These are phyloP conservation scores for Leptopterna dolabrata DNA, from an alignment of 2,888 invertebrate species.

Conservation along the genomic window DNA sequence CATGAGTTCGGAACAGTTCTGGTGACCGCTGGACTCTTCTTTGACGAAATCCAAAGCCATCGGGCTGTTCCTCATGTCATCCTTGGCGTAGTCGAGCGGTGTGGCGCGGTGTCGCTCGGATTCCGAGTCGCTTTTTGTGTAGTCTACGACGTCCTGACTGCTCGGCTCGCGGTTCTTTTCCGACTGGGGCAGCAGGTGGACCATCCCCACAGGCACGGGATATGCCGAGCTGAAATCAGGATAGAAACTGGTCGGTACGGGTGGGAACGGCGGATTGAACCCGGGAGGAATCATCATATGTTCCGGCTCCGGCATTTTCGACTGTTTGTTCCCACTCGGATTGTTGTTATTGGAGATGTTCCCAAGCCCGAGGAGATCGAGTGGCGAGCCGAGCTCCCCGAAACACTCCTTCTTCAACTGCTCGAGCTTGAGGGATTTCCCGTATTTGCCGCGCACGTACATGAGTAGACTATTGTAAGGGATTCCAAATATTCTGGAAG, in stretches of 20 bases:
- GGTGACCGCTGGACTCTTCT: conserved; percentile 58
- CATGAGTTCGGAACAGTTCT: conserved; percentile 62
- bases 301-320: conserved; percentile 63
- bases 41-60: conserved; percentile 63
- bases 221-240: conserved; percentile 84
- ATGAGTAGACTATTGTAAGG: conserved; percentile 93
- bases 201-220: conserved; percentile 86
- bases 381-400: conserved; percentile 75
- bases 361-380: conserved; percentile 77
- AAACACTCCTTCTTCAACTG: conserved; percentile 90
- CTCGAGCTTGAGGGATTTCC: conserved; percentile 90
- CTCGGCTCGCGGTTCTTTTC: conserved; percentile 75
- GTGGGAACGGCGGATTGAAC: conserved; percentile 78
- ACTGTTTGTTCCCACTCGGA: conserved; percentile 56
- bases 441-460: conserved; percentile 93
- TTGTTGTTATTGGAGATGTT: conserved; percentile 70
- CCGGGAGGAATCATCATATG: conserved; percentile 73
- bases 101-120: conserved; percentile 60
- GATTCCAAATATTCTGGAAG: conserved; percentile 89
- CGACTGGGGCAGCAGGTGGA: conserved; percentile 83
- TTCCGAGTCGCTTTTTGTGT: conserved; percentile 57
- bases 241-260: conserved; percentile 76
- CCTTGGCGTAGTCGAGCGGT: conserved; percentile 62
- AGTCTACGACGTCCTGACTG: conserved; percentile 54
- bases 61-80: conserved; percentile 61